Evolutionary conservation across 2,888 invertebrate species (phyloP), one percentile per base, ranked within the genome.

Genomic region (Himalopsyche kuldschensis): DNA sequence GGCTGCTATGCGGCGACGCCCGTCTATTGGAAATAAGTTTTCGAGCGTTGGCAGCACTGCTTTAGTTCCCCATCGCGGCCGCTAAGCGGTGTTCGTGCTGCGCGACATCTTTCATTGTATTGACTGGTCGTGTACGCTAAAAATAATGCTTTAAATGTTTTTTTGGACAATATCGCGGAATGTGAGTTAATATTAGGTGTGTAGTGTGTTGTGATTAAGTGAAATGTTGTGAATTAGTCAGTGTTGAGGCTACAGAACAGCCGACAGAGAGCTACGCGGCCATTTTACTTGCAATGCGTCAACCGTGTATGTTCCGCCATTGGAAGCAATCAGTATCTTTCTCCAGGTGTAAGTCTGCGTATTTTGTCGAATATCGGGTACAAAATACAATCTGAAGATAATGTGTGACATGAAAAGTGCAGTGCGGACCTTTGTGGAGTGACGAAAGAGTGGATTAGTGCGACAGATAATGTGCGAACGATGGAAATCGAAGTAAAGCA

Each of bases 401-500:
- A 90, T 90, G 91, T 92, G 92, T 92, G 91, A 91, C 91, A 90
- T 90, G 90, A 90, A 89, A 90, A 90, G 92, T 92, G 91, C 89
- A 90, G 91, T 92, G 91, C 92, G 92, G 91, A 91, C 90, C 90
- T 91, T 90, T 89, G 92, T 92, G 91, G 90, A 91, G 92, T 91
- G 92, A 91, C 91, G 90, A 90, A 91, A 92, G 87, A 91, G 91
- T 91, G 91, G 91, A 91, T 91, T 91, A 90, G 91, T 91, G 92
- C 89, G 91, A 91, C 91, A 91, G 92, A 92, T 92, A 91, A 92
- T 93, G 93, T 93, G 92, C 91, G 91, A 93, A 93, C 93, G 93
- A 95, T 95, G 95, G 95, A 95, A 94, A 95, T 94, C 93, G 95
- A 95, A 94, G 94, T 95, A 92, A 95, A 95, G 93, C 95, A 95